Evolutionary conservation across 2,797 vertebrate genomes (phyloP), one percentile per base, ranked within the genome.

Genomic region (Enteromius fasciolatus): DNA sequence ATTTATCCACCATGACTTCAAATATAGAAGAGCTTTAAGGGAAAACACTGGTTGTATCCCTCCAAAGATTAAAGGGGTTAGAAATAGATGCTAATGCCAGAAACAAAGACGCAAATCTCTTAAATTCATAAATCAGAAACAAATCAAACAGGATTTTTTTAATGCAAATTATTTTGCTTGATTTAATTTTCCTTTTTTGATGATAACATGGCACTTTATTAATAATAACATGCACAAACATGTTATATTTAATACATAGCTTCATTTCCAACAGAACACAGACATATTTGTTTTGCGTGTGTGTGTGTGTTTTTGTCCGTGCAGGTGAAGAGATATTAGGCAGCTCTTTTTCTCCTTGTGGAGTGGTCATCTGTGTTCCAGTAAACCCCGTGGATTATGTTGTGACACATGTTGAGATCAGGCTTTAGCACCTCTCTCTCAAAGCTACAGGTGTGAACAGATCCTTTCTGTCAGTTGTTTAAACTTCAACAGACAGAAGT

Each of bases 381-480:
- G 89, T 89, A 93, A 88, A 94, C 90, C 93, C 93, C 94, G 94
- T 94, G 93, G 93, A 96, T 94, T 93, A 91, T 95, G 94, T 95
- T 96, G 94, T 97, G 96, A 97, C 95, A 96, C 94, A 95, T 96
- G 94, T 94, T 92, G 93, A 97, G 95, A 95, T 95, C 94, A 94
- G 95, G 95, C 92, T 96, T 97, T 97, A 97, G 92, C 96, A 96
- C 96, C 94, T 96, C 86, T 95, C 93, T 94, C 93, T 93, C 92
- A 95, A 94, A 93, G 93, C 93, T 91, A 91, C 90, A 92, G 93
- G 96, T 97, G 96, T 96, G 96, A 97, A 97, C 95, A 95, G 96
- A 97, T 96, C 92, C 93, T 93, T 81, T 90, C 92, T 96, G 96
- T 95, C 96, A 80, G 84, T 50, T 33, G 72, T 78, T 77, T 86